Conservation (phyloP, 1,140 invertebrate genomes). For the Drosophila rufa region DNA sequence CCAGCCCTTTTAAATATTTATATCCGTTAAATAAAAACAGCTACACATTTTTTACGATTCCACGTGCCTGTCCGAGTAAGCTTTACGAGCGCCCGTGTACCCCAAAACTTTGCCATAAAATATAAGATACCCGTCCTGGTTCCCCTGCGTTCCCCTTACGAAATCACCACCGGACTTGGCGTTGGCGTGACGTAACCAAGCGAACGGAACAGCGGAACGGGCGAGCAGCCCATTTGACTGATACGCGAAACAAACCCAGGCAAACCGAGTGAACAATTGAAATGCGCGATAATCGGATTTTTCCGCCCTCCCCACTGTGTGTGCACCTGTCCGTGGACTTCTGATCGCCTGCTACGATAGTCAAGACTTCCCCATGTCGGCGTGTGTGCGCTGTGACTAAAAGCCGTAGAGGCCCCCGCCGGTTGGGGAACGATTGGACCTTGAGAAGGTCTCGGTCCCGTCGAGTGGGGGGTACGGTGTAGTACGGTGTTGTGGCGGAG, state of each 20-base stretch:
- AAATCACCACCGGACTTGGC: conserved; percentile 18
- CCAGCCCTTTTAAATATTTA: not conserved
- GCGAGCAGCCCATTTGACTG: conserved; percentile 32
- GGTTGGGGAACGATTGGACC: conserved; percentile 33
- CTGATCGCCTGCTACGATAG: conserved; percentile 75
- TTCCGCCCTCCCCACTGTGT: conserved; percentile 27
- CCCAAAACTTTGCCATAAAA: conserved; percentile 8
- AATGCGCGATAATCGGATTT: conserved; percentile 48
- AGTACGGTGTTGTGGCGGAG: conserved; percentile 13
- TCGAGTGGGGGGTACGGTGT: conserved; percentile 6
- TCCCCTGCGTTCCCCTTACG: conserved; percentile 6
- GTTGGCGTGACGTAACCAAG: conserved; percentile 50
- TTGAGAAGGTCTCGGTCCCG: conserved; percentile 69
- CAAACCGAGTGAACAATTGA: conserved; percentile 15
- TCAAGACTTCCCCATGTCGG: conserved; percentile 84
- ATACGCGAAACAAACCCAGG: conserved; percentile 27
- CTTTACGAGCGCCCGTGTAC: not conserved
- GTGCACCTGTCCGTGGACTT: conserved; percentile 23
- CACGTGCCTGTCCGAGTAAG: not conserved
- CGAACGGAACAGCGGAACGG: conserved; percentile 25
- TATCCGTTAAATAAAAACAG: not conserved
- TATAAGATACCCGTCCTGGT: not conserved
- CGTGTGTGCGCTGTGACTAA: conserved; percentile 76
- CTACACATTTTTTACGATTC: too few relatives aligned
- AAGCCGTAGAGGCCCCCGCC: conserved; percentile 40